Evolutionary conservation across 2,113 vertebrate genomes (phyloP).

Genomic region (Xiphorhynchus elegans): DNA sequence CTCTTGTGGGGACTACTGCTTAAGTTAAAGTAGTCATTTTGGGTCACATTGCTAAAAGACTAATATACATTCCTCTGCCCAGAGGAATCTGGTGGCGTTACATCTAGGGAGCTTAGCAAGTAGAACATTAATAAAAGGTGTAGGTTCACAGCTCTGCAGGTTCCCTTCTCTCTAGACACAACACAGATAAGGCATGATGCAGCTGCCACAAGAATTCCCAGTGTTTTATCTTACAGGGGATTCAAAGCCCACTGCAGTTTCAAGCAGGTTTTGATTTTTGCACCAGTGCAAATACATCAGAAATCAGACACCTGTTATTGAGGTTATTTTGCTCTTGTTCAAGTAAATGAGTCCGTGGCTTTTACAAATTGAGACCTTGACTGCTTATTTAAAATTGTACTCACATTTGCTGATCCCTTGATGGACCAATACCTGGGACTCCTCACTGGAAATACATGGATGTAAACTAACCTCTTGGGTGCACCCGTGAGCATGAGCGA

Average conservation of each 20-base stretch:
- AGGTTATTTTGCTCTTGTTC: not conserved
- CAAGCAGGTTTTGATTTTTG: not conserved
- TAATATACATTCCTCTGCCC: not conserved
- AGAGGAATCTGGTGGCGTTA: not conserved
- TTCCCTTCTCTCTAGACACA: not conserved
- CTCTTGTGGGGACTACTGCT: not conserved
- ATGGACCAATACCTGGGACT: not conserved
- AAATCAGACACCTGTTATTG: not conserved
- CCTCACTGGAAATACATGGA: not conserved
- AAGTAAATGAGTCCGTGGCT: not conserved
- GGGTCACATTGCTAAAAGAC: not conserved
- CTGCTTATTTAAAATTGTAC: not conserved
- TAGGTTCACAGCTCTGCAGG: not conserved
- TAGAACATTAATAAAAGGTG: not conserved
- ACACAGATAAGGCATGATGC: not conserved
- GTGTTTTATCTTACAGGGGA: not conserved
- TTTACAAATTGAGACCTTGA: not conserved
- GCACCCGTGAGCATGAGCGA: slow-evolving; percentile 17
- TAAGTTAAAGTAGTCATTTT: not conserved
- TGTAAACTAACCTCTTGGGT: slow-evolving; percentile 71
- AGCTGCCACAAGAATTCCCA: not conserved
- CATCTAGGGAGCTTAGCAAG: not conserved
- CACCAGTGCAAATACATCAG: not conserved
- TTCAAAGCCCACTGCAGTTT: not conserved
- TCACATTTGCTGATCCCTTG: not conserved